Conservation (phyloP, 2,888 invertebrate species). For the Nephrotoma guestfalica region DNA sequence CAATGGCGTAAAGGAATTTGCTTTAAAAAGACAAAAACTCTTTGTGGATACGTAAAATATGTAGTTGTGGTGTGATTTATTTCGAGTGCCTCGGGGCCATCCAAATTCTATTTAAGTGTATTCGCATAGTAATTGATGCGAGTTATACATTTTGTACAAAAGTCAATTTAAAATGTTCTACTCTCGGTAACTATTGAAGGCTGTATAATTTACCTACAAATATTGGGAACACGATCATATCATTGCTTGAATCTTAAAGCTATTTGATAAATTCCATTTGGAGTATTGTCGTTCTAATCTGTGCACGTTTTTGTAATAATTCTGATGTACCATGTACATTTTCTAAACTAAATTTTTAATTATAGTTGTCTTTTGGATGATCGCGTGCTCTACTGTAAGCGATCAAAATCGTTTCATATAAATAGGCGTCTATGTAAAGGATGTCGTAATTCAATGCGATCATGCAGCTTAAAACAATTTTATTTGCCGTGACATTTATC, state of each 20-base stretch:
- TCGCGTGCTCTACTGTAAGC: background rate
- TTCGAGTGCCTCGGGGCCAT: background rate
- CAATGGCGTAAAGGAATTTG: too few species aligned
- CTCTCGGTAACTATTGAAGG: background rate
- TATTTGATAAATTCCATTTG: background rate
- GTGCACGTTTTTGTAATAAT: background rate
- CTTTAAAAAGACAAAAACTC: too few species aligned
- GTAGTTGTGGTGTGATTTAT: background rate
- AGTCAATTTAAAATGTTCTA: background rate
- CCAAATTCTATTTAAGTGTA: background rate
- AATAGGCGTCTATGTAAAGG: background rate
- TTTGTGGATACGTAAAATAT: background rate
- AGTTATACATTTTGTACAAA: background rate
- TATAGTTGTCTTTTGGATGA: background rate
- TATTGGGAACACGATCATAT: background rate
- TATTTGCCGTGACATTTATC: background rate
- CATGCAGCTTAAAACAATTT: background rate
- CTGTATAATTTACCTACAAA: background rate
- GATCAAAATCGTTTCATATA: background rate
- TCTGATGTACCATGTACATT: too few species aligned
- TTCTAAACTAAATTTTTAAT: background rate
- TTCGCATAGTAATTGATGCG: background rate
- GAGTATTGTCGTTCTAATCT: background rate
- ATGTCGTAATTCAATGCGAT: background rate
- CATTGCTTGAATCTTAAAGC: background rate